A percentile compares a stretch with the other conserved stretches of the same genome.
Conservation (phyloP, 2,888 invertebrate species). For the Graphium colonna region DNA sequence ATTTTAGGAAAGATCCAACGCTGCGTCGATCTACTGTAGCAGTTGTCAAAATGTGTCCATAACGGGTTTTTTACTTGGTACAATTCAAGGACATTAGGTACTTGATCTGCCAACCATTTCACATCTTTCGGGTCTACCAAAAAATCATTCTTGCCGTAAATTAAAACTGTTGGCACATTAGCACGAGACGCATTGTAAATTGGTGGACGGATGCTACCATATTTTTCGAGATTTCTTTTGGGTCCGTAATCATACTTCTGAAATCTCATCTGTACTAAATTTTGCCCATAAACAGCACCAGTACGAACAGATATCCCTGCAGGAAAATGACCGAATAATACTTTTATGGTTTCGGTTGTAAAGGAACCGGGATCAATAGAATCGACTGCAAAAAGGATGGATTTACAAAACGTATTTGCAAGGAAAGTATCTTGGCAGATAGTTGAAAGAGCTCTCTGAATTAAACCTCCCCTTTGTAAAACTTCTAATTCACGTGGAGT, state of each 20-base stretch:
- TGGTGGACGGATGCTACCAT: slow-evolving; percentile 48
- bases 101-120: slow-evolving; percentile 62
- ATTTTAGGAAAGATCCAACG: slow-evolving; percentile 11
- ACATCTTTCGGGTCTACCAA: slow-evolving; percentile 81
- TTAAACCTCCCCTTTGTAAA: slow-evolving; percentile 44
- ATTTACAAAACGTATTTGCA: slow-evolving; percentile 40
- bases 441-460: slow-evolving; percentile 46
- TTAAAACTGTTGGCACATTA: slow-evolving; percentile 44
- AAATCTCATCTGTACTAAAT: slow-evolving; percentile 39
- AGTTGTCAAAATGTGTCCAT: slow-evolving; percentile 46
- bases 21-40: slow-evolving; percentile 36
- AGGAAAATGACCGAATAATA: slow-evolving; percentile 52
- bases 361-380: slow-evolving; percentile 49
- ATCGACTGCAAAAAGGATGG: slow-evolving; percentile 38
- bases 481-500: slow-evolving; percentile 42
- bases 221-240: slow-evolving; percentile 41
- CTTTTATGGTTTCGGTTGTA: slow-evolving; percentile 40
- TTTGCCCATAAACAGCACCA: slow-evolving; percentile 56
- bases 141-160: slow-evolving; percentile 73
- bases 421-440: slow-evolving; percentile 44
- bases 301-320: slow-evolving; percentile 52
- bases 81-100: slow-evolving; percentile 79
- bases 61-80: slow-evolving; percentile 74
- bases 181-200: slow-evolving; percentile 48
- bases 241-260: slow-evolving; percentile 55